phyloP scores from a whole-genome alignment of 2,113 vertebrate species.

The Columba livia region DNA sequence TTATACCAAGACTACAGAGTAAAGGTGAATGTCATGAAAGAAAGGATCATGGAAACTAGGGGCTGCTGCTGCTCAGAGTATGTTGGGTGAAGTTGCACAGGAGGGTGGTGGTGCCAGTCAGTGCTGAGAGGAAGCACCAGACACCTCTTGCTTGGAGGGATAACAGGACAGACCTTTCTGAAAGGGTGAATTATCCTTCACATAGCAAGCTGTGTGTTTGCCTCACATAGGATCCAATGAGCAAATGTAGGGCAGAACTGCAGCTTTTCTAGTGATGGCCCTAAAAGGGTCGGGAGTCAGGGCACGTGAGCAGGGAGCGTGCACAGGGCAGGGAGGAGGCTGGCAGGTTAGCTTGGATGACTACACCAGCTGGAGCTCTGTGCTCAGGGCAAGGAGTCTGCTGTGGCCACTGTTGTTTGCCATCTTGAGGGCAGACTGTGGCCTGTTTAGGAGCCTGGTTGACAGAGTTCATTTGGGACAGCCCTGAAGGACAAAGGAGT shows the following conservation, averaged over 20 bases:
- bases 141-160: background rate
- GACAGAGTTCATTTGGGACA: too few relatives aligned
- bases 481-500: too few relatives aligned
- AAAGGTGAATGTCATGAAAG: background rate
- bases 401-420: background rate
- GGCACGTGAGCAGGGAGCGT: accelerated
- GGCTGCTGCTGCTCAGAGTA: background rate
- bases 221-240: background rate
- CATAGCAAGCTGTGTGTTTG: background rate
- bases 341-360: background rate
- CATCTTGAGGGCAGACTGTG: background rate
- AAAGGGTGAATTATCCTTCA: background rate
- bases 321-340: accelerated
- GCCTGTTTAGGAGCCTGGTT: background rate
- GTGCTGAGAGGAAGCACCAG: background rate
- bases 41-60: background rate
- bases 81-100: background rate
- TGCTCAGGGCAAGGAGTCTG: background rate
- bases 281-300: background rate
- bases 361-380: background rate
- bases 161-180: background rate
- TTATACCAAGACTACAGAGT: background rate
- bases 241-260: background rate
- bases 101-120: accelerated
- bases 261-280: background rate